Percentiles rank a stretch among this genome's conserved stretches.
Evolutionary conservation across 2,113 vertebrate genomes (phyloP).

Genomic region (Dolichallabes microphthalmus): DNA sequence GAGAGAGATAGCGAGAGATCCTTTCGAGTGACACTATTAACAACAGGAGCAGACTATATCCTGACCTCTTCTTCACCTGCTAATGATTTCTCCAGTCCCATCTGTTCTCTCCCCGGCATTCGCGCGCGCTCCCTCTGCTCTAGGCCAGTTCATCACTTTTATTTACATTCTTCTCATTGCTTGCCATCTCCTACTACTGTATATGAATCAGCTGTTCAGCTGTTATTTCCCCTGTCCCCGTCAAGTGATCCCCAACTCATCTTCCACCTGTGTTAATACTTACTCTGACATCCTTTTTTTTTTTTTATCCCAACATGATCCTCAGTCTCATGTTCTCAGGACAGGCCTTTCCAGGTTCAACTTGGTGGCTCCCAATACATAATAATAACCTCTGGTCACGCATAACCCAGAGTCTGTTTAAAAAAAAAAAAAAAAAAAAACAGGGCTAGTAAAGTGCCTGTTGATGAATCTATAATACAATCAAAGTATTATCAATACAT

Average conservation of each 20-base stretch:
- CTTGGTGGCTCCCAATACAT: background rate
- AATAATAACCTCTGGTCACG: background rate
- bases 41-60: conserved; percentile 43
- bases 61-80: conserved; percentile 65
- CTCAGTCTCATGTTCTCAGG: conserved; percentile 1
- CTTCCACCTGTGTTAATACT: conserved; percentile 37
- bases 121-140: conserved; percentile 31
- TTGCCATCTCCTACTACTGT: conserved; percentile 26
- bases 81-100: conserved; percentile 68
- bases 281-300: conserved; percentile 19
- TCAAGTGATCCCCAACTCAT: conserved; percentile 16
- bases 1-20: background rate
- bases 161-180: conserved; percentile 49
- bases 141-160: conserved; percentile 36
- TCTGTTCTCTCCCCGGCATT: conserved; percentile 43
- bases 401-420: background rate
- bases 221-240: conserved; percentile 19
- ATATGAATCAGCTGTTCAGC: conserved; percentile 55
- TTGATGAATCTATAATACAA: background rate
- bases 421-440: background rate
- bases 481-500: background rate
- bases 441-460: background rate
- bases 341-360: background rate
- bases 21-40: conserved; percentile 22
- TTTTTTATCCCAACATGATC: conserved; percentile 1